phyloP scores from a whole-genome alignment of 2,797 vertebrate genomes.

The Eleutherodactylus coqui region DNA sequence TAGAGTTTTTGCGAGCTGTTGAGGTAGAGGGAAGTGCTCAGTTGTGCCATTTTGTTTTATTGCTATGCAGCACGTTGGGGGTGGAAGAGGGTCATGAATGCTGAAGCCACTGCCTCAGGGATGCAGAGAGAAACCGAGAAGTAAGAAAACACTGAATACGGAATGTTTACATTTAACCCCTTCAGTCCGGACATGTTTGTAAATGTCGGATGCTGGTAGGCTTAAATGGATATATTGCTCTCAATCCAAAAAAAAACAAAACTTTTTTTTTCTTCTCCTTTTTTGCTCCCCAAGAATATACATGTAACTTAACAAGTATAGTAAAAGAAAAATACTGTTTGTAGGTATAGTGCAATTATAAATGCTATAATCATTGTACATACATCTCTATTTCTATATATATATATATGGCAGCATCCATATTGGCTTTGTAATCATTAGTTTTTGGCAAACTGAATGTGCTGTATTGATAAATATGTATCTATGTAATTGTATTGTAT shows the following conservation, averaged over 20 bases:
- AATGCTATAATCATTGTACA: slow-evolving; percentile 93
- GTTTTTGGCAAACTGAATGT: slow-evolving; percentile 95
- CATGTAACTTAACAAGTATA: slow-evolving; percentile 85
- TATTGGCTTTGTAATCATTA: slow-evolving; percentile 94
- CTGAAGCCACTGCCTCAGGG: slow-evolving; percentile 64
- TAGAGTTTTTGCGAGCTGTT: slow-evolving; percentile 65
- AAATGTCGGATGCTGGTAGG: background rate
- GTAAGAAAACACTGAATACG: slow-evolving; percentile 66
- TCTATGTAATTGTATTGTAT: slow-evolving; percentile 94
- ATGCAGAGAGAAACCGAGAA: slow-evolving; percentile 65
- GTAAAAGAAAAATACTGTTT: slow-evolving; percentile 77
- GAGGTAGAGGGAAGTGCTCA: slow-evolving; percentile 59
- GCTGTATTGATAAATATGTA: slow-evolving; percentile 92
- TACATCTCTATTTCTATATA: slow-evolving; percentile 77
- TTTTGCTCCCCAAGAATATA: slow-evolving; percentile 77
- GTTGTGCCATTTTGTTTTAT: slow-evolving; percentile 62
- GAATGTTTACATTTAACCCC: slow-evolving; percentile 72
- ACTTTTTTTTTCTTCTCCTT: slow-evolving; percentile 23
- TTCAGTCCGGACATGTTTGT: slow-evolving; percentile 66
- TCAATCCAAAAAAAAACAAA: background rate
- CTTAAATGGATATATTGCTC: slow-evolving; percentile 33
- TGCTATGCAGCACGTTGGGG: slow-evolving; percentile 63
- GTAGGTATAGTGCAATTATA: slow-evolving; percentile 92
- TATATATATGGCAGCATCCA: slow-evolving; percentile 84
- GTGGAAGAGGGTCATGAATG: slow-evolving; percentile 61